Evolutionary conservation across 2,113 vertebrate genomes (phyloP), one percentile per base, ranked within the genome.

Genomic region (Chionis minor): DNA sequence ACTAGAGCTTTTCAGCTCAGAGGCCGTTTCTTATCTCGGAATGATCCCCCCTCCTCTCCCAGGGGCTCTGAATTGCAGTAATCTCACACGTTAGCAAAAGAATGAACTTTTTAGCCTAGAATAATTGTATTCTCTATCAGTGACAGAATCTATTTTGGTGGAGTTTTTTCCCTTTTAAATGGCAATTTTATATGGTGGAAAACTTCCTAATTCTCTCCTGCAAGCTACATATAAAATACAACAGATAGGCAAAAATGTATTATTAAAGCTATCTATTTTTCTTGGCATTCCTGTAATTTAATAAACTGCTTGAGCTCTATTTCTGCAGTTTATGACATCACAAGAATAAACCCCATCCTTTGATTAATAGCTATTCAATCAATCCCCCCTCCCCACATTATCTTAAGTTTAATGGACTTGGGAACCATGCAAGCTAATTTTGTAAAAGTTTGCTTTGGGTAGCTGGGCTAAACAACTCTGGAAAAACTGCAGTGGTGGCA

Each of bases 201-300:
- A 97, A 97, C 95, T 96, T 96, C 97, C 97, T 91, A 97, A 97
- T 98, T 97, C 96, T 97, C 93, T 44, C 95, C 92, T 97, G 95
- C 92, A 85, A 94, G 88, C 96, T 92, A 56, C 91, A 81, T 96
- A 95, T 94, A 98, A 98, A 98, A 98, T 96, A 95, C 71, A 98
- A 95, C 96, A 98, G 96, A 98, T 98, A 98, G 97, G 97, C 97
- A 97, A 96, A 98, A 98, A 96, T 83, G 95, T 93, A 86, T 98
- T 98, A 98, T 98, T 98, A 98, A 98, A 98, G 97, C 98, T 90
- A 97, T 97, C 96, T 98, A 95, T 98, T 98, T 98, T 97, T 98
- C 97, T 97, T 98, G 97, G 97, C 69, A 8, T 98, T 96, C 85
- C 94, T 94, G 94, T 98, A 98, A 98, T 98, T 98, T 98, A 98